phyloP scores from a whole-genome alignment of 2,888 invertebrate species.

The Xestia ashworthii region DNA sequence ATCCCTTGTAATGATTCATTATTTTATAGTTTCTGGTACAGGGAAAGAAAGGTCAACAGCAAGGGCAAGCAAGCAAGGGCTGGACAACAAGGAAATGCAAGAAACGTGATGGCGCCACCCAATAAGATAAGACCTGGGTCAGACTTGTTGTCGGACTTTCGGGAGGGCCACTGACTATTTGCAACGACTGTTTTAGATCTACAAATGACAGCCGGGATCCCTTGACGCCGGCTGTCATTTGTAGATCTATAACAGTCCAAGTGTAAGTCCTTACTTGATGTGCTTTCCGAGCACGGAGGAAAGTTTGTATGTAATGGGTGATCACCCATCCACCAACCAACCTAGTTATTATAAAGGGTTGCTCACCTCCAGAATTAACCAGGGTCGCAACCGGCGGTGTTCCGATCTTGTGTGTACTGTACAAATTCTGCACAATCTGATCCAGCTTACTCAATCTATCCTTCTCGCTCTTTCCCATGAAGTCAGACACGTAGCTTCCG shows the following conservation, averaged over 20 bases:
- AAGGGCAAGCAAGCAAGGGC: no score
- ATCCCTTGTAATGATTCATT: neutral
- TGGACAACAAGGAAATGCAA: neutral
- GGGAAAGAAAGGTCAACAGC: neutral
- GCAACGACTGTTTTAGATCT: neutral
- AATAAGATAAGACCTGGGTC: neutral
- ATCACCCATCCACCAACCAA: neutral
- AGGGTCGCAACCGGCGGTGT: constrained; percentile 74
- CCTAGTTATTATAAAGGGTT: neutral
- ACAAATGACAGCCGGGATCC: neutral
- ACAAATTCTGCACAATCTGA: constrained; percentile 87
- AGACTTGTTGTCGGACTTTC: neutral
- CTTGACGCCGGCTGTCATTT: no score
- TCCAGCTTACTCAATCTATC: constrained; percentile 87
- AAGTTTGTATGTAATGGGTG: neutral
- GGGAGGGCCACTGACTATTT: neutral
- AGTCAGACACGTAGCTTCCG: constrained; percentile 66
- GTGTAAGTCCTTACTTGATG: no score
- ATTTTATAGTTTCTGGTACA: no score
- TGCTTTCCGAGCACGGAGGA: neutral
- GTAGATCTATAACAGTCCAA: no score
- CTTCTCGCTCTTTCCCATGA: constrained; percentile 76
- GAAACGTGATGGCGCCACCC: neutral
- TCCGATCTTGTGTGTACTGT: constrained; percentile 85
- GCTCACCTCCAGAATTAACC: constrained; percentile 71